Evolutionary conservation across 2,113 vertebrate species (phyloP).

Genomic region (Puntigrus tetrazona): DNA sequence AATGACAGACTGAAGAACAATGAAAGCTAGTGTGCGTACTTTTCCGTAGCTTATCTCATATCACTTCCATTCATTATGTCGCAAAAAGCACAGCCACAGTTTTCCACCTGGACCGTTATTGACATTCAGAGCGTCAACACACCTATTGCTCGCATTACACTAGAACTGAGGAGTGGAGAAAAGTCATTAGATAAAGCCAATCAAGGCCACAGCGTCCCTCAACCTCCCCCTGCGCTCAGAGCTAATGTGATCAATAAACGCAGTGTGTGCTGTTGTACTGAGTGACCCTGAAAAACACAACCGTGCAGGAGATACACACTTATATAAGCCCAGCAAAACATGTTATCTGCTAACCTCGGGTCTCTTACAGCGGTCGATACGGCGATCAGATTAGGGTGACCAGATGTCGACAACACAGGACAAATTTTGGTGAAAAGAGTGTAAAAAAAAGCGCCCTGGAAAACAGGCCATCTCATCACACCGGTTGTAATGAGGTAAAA

Average conservation of each 20-base stretch:
- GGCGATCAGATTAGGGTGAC: conserved; percentile 14
- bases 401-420: conserved; percentile 14
- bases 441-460: background rate
- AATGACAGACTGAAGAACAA: background rate
- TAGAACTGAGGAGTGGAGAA: conserved; percentile 26
- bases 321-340: conserved; percentile 4
- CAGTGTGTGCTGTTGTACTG: conserved; percentile 36
- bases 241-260: conserved; percentile 46
- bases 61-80: background rate
- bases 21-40: background rate
- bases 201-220: conserved; percentile 34
- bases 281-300: conserved; percentile 29
- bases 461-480: background rate
- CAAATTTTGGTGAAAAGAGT: background rate
- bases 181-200: conserved; percentile 40
- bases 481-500: conserved; percentile 16
- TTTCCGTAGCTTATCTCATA: background rate
- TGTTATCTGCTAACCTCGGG: background rate
- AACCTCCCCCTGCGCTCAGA: background rate
- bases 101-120: conserved; percentile 9
- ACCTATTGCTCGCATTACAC: background rate
- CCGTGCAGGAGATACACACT: background rate
- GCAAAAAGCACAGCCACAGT: background rate
- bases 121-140: conserved; percentile 27
- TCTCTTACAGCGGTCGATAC: conserved; percentile 1